These are phyloP conservation scores for Tetragnatha versicolor DNA, from an alignment of 1,140 invertebrate genomes.

Conservation along the genomic window DNA sequence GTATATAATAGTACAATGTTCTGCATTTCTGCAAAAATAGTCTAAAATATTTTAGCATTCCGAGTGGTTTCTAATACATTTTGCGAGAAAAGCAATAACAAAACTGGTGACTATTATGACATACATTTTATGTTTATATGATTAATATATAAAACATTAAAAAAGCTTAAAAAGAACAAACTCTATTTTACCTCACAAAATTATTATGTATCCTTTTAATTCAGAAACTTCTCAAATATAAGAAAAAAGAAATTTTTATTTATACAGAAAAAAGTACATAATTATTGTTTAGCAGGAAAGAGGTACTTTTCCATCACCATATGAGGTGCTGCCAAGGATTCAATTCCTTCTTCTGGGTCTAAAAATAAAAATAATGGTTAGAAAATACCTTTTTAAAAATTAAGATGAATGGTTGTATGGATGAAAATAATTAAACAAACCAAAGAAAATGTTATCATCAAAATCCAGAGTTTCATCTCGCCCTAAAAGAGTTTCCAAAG, in stretches of 20 bases:
- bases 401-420: neutral
- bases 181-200: too few relatives aligned
- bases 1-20: too few relatives aligned
- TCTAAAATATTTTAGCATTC: too few relatives aligned
- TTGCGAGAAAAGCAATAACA: too few relatives aligned
- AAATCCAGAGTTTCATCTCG: conserved; percentile 81
- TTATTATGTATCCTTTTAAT: too few relatives aligned
- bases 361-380: conserved; percentile 4
- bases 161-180: too few relatives aligned
- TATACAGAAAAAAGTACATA: neutral
- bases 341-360: conserved; percentile 71
- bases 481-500: conserved; percentile 65
- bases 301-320: conserved; percentile 72
- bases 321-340: conserved; percentile 79
- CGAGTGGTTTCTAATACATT: too few relatives aligned
- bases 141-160: too few relatives aligned
- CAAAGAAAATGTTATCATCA: conserved; percentile 78
- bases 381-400: neutral
- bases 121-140: too few relatives aligned
- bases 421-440: conserved; percentile 59
- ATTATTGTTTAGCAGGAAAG: neutral
- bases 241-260: neutral
- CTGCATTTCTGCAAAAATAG: too few relatives aligned
- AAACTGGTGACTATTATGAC: too few relatives aligned
- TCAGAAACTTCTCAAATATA: too few relatives aligned